phyloP scores from a whole-genome alignment of 2,888 invertebrate genomes.

The Terebella lapidaria region DNA sequence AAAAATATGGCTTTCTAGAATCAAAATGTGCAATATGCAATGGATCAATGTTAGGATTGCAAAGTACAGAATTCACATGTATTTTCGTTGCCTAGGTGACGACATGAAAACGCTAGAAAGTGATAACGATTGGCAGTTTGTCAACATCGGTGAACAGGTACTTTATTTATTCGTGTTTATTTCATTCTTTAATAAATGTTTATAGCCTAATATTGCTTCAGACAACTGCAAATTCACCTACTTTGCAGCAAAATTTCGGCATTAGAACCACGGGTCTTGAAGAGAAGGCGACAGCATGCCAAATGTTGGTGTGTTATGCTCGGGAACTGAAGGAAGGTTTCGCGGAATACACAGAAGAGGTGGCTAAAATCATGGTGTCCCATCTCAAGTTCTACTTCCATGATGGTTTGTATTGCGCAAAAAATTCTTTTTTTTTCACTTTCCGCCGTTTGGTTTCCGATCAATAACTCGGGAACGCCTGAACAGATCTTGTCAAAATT shows the following conservation, averaged over 20 bases:
- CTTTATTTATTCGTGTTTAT: not conserved
- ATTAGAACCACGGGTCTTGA: slow-evolving; percentile 89
- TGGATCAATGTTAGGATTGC: not conserved
- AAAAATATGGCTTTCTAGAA: not conserved
- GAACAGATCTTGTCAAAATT: too few relatives aligned
- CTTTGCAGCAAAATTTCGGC: slow-evolving; percentile 75
- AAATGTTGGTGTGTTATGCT: slow-evolving; percentile 93
- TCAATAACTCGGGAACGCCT: too few relatives aligned
- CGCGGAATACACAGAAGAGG: slow-evolving; percentile 69
- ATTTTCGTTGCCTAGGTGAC: slow-evolving; percentile 44
- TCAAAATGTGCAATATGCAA: not conserved
- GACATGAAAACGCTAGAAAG: slow-evolving; percentile 71
- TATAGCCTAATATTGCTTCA: too few relatives aligned
- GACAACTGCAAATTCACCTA: too few relatives aligned
- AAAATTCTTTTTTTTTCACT: too few relatives aligned
- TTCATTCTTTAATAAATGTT: not conserved
- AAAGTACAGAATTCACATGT: not conserved
- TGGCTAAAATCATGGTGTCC: slow-evolving; percentile 55
- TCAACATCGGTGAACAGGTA: slow-evolving; percentile 81
- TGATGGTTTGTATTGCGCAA: slow-evolving; percentile 43
- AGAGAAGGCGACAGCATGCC: slow-evolving; percentile 93
- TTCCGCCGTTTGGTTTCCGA: too few relatives aligned
- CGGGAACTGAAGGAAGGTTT: slow-evolving; percentile 84
- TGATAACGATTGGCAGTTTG: slow-evolving; percentile 90
- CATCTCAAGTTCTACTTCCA: slow-evolving; percentile 70